Conservation (phyloP, 2,888 invertebrate species). For the Drosophila neonasuta region DNA sequence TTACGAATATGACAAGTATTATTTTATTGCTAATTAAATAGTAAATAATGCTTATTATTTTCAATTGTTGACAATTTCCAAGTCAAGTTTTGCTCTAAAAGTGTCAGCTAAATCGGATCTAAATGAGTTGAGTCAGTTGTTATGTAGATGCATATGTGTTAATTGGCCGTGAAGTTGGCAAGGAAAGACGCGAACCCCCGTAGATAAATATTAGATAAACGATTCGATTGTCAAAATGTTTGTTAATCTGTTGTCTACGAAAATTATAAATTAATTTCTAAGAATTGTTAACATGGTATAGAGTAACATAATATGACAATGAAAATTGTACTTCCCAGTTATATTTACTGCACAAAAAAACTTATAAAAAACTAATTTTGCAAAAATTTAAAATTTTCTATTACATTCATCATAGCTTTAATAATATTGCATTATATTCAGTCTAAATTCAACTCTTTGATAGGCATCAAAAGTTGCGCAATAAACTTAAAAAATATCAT, state of each 20-base stretch:
- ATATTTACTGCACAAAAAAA: too few relatives aligned
- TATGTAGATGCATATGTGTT: slow-evolving; percentile 35
- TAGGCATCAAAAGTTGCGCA: too few relatives aligned
- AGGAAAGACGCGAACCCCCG: not conserved
- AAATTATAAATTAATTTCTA: too few relatives aligned
- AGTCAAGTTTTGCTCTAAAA: not conserved
- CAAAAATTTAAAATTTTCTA: too few relatives aligned
- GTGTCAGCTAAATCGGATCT: slow-evolving; percentile 18
- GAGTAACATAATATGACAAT: too few relatives aligned
- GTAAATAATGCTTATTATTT: not conserved
- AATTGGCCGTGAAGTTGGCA: slow-evolving; percentile 51
- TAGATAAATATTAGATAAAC: not conserved
- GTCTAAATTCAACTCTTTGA: too few relatives aligned
- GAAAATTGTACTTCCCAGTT: too few relatives aligned
- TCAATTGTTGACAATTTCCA: slow-evolving; percentile 5
- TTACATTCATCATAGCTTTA: too few relatives aligned
- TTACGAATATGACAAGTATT: not conserved
- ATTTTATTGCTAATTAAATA: not conserved
- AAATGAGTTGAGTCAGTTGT: slow-evolving; percentile 36
- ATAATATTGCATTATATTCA: too few relatives aligned
- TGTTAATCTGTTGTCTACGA: not conserved
- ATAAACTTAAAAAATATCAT: too few relatives aligned
- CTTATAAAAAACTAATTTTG: too few relatives aligned
- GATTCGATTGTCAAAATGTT: not conserved
- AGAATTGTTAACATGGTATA: too few relatives aligned